These are phyloP conservation scores for Hyphantria cunea DNA, from an alignment of 1,140 invertebrate genomes.

Conservation along the genomic window DNA sequence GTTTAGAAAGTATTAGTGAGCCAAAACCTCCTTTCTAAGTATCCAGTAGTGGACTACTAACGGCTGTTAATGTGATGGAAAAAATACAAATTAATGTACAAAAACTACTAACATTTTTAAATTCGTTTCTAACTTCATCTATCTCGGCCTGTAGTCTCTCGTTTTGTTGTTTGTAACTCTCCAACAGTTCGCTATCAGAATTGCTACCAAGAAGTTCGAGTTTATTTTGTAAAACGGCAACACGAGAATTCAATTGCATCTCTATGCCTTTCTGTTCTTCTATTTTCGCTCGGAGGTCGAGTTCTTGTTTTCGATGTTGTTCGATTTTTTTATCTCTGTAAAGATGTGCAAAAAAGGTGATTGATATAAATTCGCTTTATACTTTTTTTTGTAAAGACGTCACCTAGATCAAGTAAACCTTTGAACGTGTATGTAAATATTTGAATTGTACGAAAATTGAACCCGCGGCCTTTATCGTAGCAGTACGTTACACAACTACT, in stretches of 20 bases:
- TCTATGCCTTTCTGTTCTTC: conserved; percentile 71
- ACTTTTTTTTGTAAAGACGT: no score
- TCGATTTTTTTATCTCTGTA: conserved; percentile 67
- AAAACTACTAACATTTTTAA: conserved; percentile 58
- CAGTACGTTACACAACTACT: no score
- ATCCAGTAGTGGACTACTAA: no score
- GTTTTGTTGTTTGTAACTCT: conserved; percentile 59
- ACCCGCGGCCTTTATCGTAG: no score
- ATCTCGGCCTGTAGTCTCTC: conserved; percentile 55
- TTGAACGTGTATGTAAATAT: no score
- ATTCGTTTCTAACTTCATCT: conserved; percentile 54
- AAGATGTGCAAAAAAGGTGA: background rate
- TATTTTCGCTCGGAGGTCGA: conserved; percentile 57
- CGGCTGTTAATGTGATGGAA: no score
- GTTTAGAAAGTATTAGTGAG: no score
- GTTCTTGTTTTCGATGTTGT: conserved; percentile 63
- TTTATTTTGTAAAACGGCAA: conserved; percentile 66
- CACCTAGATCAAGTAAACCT: no score
- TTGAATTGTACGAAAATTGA: no score
- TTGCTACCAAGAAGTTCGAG: conserved; percentile 57
- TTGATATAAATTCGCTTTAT: no score
- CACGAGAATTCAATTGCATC: conserved; percentile 58
- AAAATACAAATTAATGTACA: no score
- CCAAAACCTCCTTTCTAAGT: no score
- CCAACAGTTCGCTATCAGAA: conserved; percentile 56